Percentiles rank a stretch among this genome's conserved stretches.
phyloP scores from a whole-genome alignment of 2,888 invertebrate genomes.

The Acleris literana region DNA sequence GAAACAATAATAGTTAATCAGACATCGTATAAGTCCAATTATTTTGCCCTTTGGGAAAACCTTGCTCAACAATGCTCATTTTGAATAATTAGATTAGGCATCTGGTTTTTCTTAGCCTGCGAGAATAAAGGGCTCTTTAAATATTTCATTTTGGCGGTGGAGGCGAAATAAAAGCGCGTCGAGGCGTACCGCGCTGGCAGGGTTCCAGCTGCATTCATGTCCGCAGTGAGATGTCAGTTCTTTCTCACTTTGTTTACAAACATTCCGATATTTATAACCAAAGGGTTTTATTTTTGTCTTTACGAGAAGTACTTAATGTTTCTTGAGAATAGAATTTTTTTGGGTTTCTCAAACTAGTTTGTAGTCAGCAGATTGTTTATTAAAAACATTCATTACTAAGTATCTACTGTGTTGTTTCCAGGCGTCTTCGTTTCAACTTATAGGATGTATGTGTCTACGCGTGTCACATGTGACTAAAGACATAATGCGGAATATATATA shows the following conservation, averaged over 20 bases:
- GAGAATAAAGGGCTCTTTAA: constrained; percentile 65
- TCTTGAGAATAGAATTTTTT: background rate
- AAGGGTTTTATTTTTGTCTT: constrained; percentile 37
- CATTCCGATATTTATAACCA: constrained; percentile 51
- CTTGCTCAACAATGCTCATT: constrained; percentile 42
- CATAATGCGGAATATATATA: constrained; percentile 1
- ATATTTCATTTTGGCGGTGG: constrained; percentile 66
- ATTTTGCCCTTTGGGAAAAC: background rate
- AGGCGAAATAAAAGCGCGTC: constrained; percentile 69
- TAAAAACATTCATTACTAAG: too few species aligned
- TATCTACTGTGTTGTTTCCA: background rate
- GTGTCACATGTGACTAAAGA: background rate
- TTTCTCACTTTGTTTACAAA: constrained; percentile 66
- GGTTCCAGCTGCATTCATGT: constrained; percentile 64
- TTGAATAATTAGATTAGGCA: constrained; percentile 42
- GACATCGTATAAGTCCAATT: background rate
- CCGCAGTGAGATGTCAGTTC: constrained; percentile 57
- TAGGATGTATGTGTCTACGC: background rate
- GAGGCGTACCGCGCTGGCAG: constrained; percentile 63
- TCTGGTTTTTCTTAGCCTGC: constrained; percentile 48
- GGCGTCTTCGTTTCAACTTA: too few species aligned
- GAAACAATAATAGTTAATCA: constrained; percentile 60
- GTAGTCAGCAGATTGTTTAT: background rate
- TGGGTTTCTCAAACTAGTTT: background rate
- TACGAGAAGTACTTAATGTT: constrained; percentile 7